phyloP scores from a whole-genome alignment of 1,140 invertebrate species.

The Plectrocnemia conspersa region DNA sequence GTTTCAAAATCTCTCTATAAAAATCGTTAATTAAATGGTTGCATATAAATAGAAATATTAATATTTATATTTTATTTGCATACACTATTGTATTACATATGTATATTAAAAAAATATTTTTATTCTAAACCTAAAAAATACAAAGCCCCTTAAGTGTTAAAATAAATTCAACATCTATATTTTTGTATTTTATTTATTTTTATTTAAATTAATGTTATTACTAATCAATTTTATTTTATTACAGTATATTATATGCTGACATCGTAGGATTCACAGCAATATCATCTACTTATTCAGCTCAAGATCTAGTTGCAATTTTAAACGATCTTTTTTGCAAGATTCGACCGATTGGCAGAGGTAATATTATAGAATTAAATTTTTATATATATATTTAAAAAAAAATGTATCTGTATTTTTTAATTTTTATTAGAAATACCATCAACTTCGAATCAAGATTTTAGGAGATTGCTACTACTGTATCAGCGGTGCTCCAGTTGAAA shows the following conservation, averaged over 20 bases:
- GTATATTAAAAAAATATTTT: neutral
- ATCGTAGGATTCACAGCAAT: conserved; percentile 93
- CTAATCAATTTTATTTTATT: conserved; percentile 37
- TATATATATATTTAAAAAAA: no score
- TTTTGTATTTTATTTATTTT: neutral
- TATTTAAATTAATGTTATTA: neutral
- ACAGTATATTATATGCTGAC: conserved; percentile 82
- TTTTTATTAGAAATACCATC: conserved; percentile 86
- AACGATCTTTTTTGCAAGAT: conserved; percentile 91
- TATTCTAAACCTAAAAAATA: no score
- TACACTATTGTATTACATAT: no score
- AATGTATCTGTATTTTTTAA: no score
- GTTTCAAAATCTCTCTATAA: neutral
- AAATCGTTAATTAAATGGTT: neutral
- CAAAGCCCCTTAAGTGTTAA: no score
- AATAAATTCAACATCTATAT: no score
- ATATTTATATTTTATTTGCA: neutral
- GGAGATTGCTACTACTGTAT: conserved; percentile 97
- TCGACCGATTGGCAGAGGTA: conserved; percentile 87
- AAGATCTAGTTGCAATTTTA: conserved; percentile 88
- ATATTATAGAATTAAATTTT: no score
- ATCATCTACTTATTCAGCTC: conserved; percentile 89
- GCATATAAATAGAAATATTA: neutral
- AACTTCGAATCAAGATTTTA: conserved; percentile 90
- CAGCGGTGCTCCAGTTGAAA: conserved; percentile 81